Evolutionary conservation across 2,888 invertebrate genomes (phyloP), one percentile per base, ranked within the genome.

Genomic region (Drosophila antonietae): DNA sequence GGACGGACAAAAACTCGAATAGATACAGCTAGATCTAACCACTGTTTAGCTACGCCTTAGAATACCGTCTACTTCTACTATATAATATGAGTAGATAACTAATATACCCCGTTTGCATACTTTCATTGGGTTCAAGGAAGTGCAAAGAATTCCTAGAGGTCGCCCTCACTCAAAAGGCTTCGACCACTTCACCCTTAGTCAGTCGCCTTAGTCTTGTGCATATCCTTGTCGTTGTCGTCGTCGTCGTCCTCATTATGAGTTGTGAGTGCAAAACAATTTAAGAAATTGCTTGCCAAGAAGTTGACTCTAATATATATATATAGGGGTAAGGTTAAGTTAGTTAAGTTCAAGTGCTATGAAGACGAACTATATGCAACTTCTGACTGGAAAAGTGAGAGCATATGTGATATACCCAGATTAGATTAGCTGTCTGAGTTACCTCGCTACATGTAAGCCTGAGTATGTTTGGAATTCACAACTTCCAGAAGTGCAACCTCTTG

Each of bases 251-350:
- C 77, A 79, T 79, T 83, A 81, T 80, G 75, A 77, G 83, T 77
- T 58, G 79, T 59, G 71, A 75, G 87, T 81, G 77, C 74, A 69
- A 83, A 83, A 86, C 84, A 86, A 86, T 83, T 83, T 86, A 71
- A 68, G 75, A 83, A 73, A 81, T 83, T 83, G 80, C 75, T 68
- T 83, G 75, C 68, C 79, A 83, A 81, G 68, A 75, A 69, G 58
- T 52, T 44, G 39, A 43, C n/a, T 8, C 14, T 23, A 20, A 12
- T 12, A 4, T 18, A 43, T 5, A 12, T 20, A 44, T 20, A 44
- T 20, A 23, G 41, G 44, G 47, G 39, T 49, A 51, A 57, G 43
- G 43, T 37, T 51, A 28, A 39, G 7, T 23, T 41, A 6, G 15
- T 33, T 10, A 15, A 9, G 41, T 28, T 37, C 37, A 43, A 56